These are phyloP conservation scores for Sinodicranocentrus sp. DNA, from an alignment of 2,888 invertebrate genomes.

Conservation along the genomic window DNA sequence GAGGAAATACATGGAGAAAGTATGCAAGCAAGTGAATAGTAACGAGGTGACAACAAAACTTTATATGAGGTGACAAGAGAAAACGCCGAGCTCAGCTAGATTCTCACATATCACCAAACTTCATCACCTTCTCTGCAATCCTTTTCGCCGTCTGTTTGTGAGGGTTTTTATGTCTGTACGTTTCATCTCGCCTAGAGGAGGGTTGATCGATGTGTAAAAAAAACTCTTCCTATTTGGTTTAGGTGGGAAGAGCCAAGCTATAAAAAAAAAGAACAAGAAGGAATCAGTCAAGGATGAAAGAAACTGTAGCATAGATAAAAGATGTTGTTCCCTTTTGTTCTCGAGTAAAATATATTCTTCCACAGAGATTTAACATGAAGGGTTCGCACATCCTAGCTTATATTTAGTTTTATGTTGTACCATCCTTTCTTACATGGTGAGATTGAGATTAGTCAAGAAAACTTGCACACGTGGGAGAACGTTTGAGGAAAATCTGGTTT, in stretches of 20 bases:
- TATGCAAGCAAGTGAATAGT: too few species aligned
- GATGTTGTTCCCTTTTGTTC: background rate
- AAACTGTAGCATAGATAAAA: constrained; percentile 61
- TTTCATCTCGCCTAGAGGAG: constrained; percentile 44
- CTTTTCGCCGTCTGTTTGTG: background rate
- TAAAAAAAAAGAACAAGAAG: constrained; percentile 28
- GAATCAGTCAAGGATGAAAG: constrained; percentile 52
- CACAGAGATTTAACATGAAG: too few species aligned
- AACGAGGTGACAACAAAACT: constrained; percentile 58
- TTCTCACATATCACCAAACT: constrained; percentile 47
- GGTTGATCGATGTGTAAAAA: constrained; percentile 61
- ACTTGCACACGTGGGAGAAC: too few species aligned
- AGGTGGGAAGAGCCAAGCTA: constrained; percentile 5
- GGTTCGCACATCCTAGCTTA: too few species aligned
- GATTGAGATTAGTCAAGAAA: too few species aligned
- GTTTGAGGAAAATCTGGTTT: too few species aligned
- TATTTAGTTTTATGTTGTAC: too few species aligned
- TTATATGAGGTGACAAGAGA: constrained; percentile 56
- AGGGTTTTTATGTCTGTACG: background rate
- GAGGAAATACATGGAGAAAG: too few species aligned
- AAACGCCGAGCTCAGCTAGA: constrained; percentile 62
- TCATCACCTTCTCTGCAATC: constrained; percentile 42
- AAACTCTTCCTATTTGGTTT: constrained; percentile 38
- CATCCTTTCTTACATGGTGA: too few species aligned
- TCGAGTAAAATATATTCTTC: too few species aligned